Evolutionary conservation across 2,888 invertebrate species (phyloP).

Genomic region (Cotesia congregata): DNA sequence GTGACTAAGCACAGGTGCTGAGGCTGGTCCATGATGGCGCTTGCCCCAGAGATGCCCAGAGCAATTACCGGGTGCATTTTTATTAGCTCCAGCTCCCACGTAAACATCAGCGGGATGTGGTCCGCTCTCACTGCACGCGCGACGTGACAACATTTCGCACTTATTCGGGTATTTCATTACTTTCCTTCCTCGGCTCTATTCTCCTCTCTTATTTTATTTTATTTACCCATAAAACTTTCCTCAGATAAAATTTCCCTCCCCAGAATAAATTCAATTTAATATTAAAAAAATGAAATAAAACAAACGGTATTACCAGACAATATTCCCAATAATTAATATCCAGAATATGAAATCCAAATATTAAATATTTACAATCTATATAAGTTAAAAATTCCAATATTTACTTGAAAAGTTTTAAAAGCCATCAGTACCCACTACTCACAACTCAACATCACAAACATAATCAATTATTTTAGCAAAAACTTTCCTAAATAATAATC

Average conservation of each 20-base stretch:
- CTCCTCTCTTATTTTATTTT: neutral
- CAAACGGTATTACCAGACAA: neutral
- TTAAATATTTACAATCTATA: neutral
- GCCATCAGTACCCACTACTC: neutral
- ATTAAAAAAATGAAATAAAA: no score
- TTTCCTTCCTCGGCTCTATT: neutral
- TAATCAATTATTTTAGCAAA: neutral
- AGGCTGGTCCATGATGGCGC: conserved; percentile 74
- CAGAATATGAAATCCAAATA: neutral
- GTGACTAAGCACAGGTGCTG: conserved; percentile 80
- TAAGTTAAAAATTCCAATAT: neutral
- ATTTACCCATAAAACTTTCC: neutral
- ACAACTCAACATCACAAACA: neutral
- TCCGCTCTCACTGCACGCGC: conserved; percentile 80
- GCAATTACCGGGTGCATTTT: conserved; percentile 34
- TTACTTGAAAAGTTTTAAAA: neutral
- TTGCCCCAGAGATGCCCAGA: conserved; percentile 77
- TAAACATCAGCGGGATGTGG: conserved; percentile 76
- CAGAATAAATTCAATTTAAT: no score
- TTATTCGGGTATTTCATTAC: conserved; percentile 68
- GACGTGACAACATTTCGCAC: conserved; percentile 69
- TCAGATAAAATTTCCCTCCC: neutral
- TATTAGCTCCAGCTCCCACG: conserved; percentile 52
- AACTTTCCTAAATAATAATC: neutral
- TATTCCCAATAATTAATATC: neutral